phyloP scores from a whole-genome alignment of 2,888 invertebrate species.

The Aspidiotus rigidus region DNA sequence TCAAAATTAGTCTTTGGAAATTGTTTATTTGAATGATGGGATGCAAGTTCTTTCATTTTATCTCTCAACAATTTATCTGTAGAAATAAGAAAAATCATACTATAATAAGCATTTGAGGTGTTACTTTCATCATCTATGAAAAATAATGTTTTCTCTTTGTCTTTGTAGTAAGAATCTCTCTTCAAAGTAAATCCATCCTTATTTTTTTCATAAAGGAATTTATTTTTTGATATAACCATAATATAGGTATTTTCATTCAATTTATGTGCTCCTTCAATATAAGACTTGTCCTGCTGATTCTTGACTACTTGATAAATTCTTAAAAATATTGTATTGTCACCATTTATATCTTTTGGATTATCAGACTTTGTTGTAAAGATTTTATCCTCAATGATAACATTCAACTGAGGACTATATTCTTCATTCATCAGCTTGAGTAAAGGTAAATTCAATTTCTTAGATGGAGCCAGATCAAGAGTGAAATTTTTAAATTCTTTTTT shows the following conservation, averaged over 20 bases:
- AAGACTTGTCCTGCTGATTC: background rate
- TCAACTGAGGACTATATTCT: background rate
- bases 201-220: constrained; percentile 5
- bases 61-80: background rate
- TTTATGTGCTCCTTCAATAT: background rate
- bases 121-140: constrained; percentile 2
- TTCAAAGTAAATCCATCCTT: constrained; percentile 1
- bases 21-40: background rate
- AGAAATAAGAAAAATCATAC: background rate
- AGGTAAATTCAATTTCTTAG: constrained; percentile 1
- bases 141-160: constrained; percentile 1
- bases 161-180: constrained; percentile 7
- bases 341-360: constrained; percentile 2
- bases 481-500: constrained; percentile 3
- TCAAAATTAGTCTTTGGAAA: constrained; percentile 2
- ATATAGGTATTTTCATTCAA: background rate
- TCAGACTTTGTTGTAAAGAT: background rate
- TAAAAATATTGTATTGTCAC: constrained; percentile 9
- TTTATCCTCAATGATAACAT: constrained; percentile 3
- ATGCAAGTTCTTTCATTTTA: background rate
- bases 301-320: constrained; percentile 1
- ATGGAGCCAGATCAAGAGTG: background rate
- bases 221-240: background rate
- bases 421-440: background rate
- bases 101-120: constrained; percentile 2